These are phyloP conservation scores for Cremastinae sp. DNA, from an alignment of 2,888 invertebrate species.

Conservation along the genomic window DNA sequence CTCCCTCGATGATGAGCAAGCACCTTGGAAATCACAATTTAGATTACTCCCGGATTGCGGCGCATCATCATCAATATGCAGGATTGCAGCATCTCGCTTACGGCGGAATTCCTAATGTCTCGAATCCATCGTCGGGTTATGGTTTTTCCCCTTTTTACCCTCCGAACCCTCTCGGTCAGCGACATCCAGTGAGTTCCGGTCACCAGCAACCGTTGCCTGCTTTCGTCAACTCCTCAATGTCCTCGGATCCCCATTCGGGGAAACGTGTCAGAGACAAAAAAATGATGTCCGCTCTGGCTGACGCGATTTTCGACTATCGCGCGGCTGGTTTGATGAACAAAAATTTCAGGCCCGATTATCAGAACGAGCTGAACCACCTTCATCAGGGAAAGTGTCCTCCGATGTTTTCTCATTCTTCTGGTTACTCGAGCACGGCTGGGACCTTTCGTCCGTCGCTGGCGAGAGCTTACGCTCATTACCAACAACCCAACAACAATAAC, in stretches of 20 bases:
- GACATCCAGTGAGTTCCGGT: slow-evolving; percentile 9
- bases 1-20: slow-evolving; percentile 15
- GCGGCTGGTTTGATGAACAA: slow-evolving; percentile 55
- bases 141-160: slow-evolving; percentile 70
- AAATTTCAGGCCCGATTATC: slow-evolving; percentile 59
- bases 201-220: slow-evolving; percentile 11
- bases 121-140: slow-evolving; percentile 62
- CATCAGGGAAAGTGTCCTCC: slow-evolving; percentile 48
- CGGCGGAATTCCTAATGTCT: slow-evolving; percentile 54
- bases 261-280: slow-evolving; percentile 46
- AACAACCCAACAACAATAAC: slow-evolving; percentile 54
- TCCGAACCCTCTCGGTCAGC: slow-evolving; percentile 16
- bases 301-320: slow-evolving; percentile 47
- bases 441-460: slow-evolving; percentile 59
- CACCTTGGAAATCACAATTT: slow-evolving; percentile 31
- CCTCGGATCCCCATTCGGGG: slow-evolving; percentile 34
- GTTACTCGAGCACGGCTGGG: slow-evolving; percentile 31
- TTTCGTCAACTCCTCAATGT: slow-evolving; percentile 22
- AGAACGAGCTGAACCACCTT: slow-evolving; percentile 50
- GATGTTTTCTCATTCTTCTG: slow-evolving; percentile 33
- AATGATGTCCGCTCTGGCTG: slow-evolving; percentile 31
- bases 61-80: slow-evolving; percentile 58
- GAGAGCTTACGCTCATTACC: slow-evolving; percentile 57
- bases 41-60: slow-evolving; percentile 61
- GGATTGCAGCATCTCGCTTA: slow-evolving; percentile 63